Base-by-base conservation (phyloP, 2,797 vertebrate genomes). In the Danio kyathit region DNA sequence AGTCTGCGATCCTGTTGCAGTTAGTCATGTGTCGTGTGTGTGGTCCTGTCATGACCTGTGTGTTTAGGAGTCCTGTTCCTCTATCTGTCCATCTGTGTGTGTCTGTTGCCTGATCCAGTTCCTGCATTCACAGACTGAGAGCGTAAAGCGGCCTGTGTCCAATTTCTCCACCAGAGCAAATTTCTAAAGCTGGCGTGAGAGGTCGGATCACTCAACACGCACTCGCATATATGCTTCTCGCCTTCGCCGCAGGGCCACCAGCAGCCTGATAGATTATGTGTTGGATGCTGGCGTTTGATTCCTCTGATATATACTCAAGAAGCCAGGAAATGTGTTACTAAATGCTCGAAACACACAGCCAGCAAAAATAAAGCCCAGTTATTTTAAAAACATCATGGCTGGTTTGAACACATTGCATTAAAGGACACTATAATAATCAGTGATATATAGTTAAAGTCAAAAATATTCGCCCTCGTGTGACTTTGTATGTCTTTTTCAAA, bases 121-220 rank as follows among this genome's bases (percentile, higher is more conserved):
- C 13, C 52, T 44, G 12, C 21, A 11, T 59, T 16, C 41, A 29
- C 41, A 44, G 3, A 13, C 54, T 14, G 52, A 73, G 70, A 44
- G 7, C 16, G 54, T 59, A 5, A 71, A 56, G 17, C 11, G 6
- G 48, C 19, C 4, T 51, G 60, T 76, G 46, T 43, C 38, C 60
- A 64, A 43, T 76, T 64, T 63, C 74, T 61, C 16, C 49, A 16
- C 21, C 44, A 38, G 44, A 40, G 72, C 57, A 17, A 49, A 38
- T 61, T 61, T 29, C 57, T 74, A 48, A 49, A 48, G 57, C 72
- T 49, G 21, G 14, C 5, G 4, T 11, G 72, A 74, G 19, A 46
- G 7, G 43, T 61, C 57, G 38, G 21, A 61, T 61, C 9, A 29
- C 7, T 74, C 72, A 74, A 49, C 57, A 74, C 44, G 38, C 71